Evolutionary conservation across 1,140 invertebrate genomes (phyloP).

Genomic region (Thaumetopoea pityocampa): DNA sequence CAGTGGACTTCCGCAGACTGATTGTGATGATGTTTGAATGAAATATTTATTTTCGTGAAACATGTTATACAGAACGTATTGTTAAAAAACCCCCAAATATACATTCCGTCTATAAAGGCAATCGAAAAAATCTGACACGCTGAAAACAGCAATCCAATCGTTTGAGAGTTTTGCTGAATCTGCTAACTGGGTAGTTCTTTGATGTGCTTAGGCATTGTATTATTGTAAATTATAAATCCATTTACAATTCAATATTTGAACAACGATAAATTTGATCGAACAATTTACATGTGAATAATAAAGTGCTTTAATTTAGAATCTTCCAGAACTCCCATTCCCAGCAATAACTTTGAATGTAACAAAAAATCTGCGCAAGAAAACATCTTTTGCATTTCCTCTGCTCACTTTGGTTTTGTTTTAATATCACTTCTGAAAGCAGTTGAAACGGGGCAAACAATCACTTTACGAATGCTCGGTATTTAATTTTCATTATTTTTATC

Average conservation of each 20-base stretch:
- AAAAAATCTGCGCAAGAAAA: conserved; percentile 29
- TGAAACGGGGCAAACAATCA: conserved; percentile 28
- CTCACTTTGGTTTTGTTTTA: conserved; percentile 32
- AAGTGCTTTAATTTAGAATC: conserved; percentile 14
- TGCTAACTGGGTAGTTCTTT: no score
- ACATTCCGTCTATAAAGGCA: no score
- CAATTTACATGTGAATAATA: conserved; percentile 6
- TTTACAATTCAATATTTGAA: conserved; percentile 2
- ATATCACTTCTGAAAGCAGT: conserved; percentile 21
- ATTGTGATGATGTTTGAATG: no score
- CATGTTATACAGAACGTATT: no score
- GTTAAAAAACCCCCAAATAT: no score
- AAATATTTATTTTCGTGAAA: no score
- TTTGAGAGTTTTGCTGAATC: no score
- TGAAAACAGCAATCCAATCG: no score
- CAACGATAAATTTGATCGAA: conserved; percentile 5
- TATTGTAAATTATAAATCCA: conserved; percentile 1
- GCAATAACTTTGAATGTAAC: conserved; percentile 13
- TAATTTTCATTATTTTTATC: conserved; percentile 32
- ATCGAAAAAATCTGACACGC: no score
- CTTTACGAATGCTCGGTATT: conserved; percentile 25
- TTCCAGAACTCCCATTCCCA: conserved; percentile 9
- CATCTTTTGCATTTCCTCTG: conserved; percentile 18
- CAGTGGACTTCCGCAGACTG: no score
- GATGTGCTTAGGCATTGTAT: no score